phyloP scores from a whole-genome alignment of 2,797 vertebrate species.

The Sphenodon punctatus region DNA sequence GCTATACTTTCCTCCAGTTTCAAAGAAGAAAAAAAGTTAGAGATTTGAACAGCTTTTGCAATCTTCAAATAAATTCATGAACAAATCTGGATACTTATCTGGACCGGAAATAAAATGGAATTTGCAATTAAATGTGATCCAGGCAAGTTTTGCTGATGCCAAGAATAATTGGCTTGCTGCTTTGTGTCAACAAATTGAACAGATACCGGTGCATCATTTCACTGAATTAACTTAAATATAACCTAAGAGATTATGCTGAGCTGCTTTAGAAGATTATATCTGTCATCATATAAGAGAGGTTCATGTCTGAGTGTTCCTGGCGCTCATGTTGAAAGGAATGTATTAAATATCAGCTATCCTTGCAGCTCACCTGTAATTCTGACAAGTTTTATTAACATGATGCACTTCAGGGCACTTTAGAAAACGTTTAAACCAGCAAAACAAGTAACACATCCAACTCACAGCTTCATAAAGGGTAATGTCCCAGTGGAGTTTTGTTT shows the following conservation, averaged over 20 bases:
- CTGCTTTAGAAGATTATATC: constrained; percentile 24
- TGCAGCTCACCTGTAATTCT: background rate
- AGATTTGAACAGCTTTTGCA: background rate
- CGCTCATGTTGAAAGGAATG: background rate
- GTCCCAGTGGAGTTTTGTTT: background rate
- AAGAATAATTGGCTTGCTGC: background rate
- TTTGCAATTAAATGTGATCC: background rate
- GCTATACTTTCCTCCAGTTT: background rate
- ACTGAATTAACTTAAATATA: constrained; percentile 12
- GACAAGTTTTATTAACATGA: background rate
- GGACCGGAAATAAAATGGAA: background rate
- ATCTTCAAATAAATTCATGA: background rate
- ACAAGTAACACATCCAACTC: background rate
- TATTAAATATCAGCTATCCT: background rate
- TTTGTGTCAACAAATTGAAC: background rate
- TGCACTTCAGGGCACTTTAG: background rate
- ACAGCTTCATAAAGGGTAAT: background rate
- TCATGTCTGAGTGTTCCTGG: background rate
- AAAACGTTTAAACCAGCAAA: background rate
- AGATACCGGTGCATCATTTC: constrained; percentile 2
- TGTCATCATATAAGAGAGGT: background rate
- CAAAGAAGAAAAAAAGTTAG: background rate
- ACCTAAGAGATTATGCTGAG: constrained; percentile 5
- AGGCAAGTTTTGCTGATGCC: background rate
- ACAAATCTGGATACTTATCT: background rate